Evolutionary conservation across 1,140 invertebrate genomes (phyloP), one percentile per base, ranked within the genome.

Genomic region (Calephelis nemesis): DNA sequence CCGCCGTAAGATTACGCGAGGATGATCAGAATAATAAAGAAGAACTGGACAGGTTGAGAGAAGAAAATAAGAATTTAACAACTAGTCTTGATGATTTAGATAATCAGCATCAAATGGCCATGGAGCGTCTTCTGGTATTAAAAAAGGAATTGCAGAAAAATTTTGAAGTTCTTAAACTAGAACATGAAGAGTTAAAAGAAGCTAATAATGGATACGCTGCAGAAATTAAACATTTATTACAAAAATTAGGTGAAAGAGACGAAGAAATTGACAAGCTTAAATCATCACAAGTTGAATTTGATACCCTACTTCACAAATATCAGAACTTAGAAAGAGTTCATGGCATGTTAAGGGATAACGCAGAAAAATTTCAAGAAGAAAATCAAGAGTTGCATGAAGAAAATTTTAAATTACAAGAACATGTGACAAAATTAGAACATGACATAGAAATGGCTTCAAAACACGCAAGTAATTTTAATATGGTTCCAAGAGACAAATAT

Each of bases 71-170:
- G 68, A 92, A 91, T 73, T 81, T 96, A 45, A 89, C 92, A 6
- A 75, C 71, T 7, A 95, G 93, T 70, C 88, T 96, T 42, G 95
- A 96, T 70, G 95, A 96, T 80, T 85, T 97, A 72, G 96, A 97
- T 79, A 91, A 81, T 52, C 95, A 96, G 81, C 95, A 97, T 79
- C 93, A 95, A 71, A 83, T 93, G 71, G 95, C 95, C 0, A 94
- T 96, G 85, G 94, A 95, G 63, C 93, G 93, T 78, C 74, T 95
- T 12, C 77, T 95, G 13, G 79, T 88, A 0, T 76, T 95, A n/a
- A 95, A 95, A 82, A 92, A 92, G 13, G 93, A 95, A 67, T 76
- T 94, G n/a, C 92, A 94, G 63, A 92, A 92, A n/a, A 95, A 95
- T 72, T 92, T 92, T 69, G 93, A 93, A 74, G 78, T 91, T 11